Base-by-base conservation (phyloP, 2,888 invertebrate species). In the Leucophenga montana region DNA sequence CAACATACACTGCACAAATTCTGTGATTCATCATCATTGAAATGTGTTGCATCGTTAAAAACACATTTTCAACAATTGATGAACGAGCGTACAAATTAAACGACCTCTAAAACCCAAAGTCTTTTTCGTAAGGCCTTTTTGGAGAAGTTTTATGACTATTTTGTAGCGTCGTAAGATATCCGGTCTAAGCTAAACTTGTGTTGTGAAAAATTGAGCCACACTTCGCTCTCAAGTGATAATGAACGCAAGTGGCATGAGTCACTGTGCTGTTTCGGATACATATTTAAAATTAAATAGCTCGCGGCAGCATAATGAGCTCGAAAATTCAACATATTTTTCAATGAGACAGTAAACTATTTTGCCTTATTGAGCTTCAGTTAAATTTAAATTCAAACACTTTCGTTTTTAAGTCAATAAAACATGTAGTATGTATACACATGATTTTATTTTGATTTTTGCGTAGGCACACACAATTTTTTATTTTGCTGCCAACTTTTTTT, bases 401-500 rank as follows among this genome's bases (percentile, higher is more conserved):
- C 56, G 27, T 56, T 56, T 56, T 56, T 27, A 56, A 56, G 9
- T 39, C 39, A 39, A 22, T 56, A 18, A 20, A 5, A 20, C 8
- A 11, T 39, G 11, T 39, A 39, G 9, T 39, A 39, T 3, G 8
- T 39, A 39, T 11, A 39, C 11, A 39, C 11, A 39, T 39, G 8
- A 39, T 39, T 39, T 20, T 20, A 3, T 54, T 20, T 18, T 18
- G 4, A 27, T 39, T 39, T 11, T 27, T 27, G 56, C 20, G 56
- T 56, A 11, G 56, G 56, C 22, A 56, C 1, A 56, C 11, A 22
- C 22, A 56, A 14, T 22, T 22, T 20, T 39, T 39, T 39, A 39
- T 39, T 39, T 27, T 27, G 56, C 13, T 56, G 56, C 56, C 56
- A 56, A 56, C 56, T 22, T 22, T 20, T 56, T 39, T 56, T 14